Conservation (phyloP, 2,888 invertebrate genomes). For the Drosophila infuscata region DNA sequence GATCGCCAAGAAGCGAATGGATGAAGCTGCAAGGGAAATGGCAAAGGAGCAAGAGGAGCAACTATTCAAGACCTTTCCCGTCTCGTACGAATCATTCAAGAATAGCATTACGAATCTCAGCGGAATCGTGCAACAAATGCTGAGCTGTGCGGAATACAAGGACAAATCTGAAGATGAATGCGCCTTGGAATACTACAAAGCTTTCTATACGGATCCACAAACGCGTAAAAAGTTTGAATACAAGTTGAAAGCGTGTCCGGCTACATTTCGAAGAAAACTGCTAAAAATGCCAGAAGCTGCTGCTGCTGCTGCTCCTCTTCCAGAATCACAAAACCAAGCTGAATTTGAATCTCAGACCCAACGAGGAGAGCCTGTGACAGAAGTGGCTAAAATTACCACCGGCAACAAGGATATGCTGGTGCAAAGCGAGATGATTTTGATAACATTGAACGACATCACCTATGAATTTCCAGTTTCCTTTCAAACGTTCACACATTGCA, state of each 20-base stretch:
- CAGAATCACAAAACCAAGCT: not conserved
- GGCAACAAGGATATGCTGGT: not conserved
- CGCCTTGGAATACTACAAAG: constrained; percentile 38
- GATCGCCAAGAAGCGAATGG: constrained; percentile 3
- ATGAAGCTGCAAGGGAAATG: not conserved
- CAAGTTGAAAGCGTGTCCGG: constrained; percentile 50
- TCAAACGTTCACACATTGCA: constrained; percentile 31
- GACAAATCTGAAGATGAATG: constrained; percentile 29
- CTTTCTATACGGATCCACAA: constrained; percentile 38
- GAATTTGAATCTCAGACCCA: not conserved
- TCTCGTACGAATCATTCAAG: constrained; percentile 34
- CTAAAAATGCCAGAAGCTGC: constrained; percentile 2
- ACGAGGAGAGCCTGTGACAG: not conserved
- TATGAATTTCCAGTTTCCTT: constrained; percentile 55
- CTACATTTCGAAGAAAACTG: constrained; percentile 20
- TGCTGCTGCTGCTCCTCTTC: not conserved
- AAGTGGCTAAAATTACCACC: not conserved
- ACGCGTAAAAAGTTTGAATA: constrained; percentile 43
- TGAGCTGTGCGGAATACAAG: constrained; percentile 19
- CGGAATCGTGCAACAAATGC: constrained; percentile 44
- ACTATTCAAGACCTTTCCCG: constrained; percentile 13
- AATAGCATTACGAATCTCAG: constrained; percentile 36
- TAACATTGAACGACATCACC: not conserved
- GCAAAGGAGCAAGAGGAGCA: not conserved
- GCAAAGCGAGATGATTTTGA: constrained; percentile 22